phyloP scores from a whole-genome alignment of 2,888 invertebrate species.

The Poecilus cupreus region DNA sequence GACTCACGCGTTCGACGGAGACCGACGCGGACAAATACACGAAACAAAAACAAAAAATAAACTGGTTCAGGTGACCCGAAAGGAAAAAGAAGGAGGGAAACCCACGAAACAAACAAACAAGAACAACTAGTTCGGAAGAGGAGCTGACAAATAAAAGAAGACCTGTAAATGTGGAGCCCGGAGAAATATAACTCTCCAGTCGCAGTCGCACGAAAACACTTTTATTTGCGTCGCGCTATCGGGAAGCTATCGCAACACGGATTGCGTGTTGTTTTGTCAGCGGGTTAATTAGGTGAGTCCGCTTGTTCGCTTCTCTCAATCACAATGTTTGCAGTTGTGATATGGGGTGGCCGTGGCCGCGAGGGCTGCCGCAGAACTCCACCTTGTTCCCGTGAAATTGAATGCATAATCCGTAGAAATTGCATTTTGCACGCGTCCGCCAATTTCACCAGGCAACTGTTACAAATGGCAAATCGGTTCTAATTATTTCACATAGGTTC shows the following conservation, averaged over 20 bases:
- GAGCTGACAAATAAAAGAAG: slow-evolving; percentile 56
- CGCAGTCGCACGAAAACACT: slow-evolving; percentile 46
- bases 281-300: slow-evolving; percentile 26
- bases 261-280: slow-evolving; percentile 32
- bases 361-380: slow-evolving; percentile 37
- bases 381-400: slow-evolving; percentile 58
- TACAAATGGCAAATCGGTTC: slow-evolving; percentile 42
- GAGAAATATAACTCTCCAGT: slow-evolving; percentile 45
- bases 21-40: slow-evolving; percentile 35
- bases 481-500: slow-evolving; percentile 21
- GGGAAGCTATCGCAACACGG: slow-evolving; percentile 23
- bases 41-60: slow-evolving; percentile 54
- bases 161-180: slow-evolving; percentile 45
- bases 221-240: slow-evolving; percentile 40
- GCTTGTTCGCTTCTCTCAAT: slow-evolving; percentile 17
- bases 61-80: slow-evolving; percentile 55
- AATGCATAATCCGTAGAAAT: slow-evolving; percentile 59
- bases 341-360: too few relatives aligned
- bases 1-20: neutral
- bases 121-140: slow-evolving; percentile 55
- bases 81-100: slow-evolving; percentile 34
- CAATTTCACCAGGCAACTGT: slow-evolving; percentile 41
- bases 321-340: slow-evolving; percentile 49
- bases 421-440: slow-evolving; percentile 52
- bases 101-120: slow-evolving; percentile 54